Evolutionary conservation across 2,113 vertebrate genomes (phyloP).

Genomic region (Buteo buteo): DNA sequence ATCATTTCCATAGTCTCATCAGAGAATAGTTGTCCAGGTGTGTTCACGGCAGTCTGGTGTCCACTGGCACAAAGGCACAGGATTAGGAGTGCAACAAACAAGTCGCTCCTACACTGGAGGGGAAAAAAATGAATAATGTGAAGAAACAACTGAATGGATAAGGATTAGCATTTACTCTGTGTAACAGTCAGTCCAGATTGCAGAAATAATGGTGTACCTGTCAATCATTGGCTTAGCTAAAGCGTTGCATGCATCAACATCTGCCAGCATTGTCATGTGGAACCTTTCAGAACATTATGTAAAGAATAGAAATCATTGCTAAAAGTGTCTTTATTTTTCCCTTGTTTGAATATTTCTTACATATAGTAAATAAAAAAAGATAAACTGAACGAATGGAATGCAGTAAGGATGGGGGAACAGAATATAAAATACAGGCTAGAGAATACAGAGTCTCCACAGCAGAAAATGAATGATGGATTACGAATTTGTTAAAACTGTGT

Average conservation of each 20-base stretch:
- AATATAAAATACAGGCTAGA: background rate
- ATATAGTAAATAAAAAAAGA: constrained; percentile 17
- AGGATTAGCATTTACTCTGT: constrained; percentile 48
- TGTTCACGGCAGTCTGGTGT: background rate
- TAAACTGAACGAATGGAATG: background rate
- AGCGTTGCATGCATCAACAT: constrained; percentile 5
- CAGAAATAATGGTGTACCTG: constrained; percentile 58
- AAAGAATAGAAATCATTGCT: constrained; percentile 32
- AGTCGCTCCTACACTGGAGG: constrained; percentile 50
- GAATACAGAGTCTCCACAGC: background rate
- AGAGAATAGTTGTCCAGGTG: constrained; percentile 52
- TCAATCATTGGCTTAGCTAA: constrained; percentile 46
- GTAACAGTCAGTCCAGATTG: constrained; percentile 54
- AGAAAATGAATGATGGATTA: constrained; percentile 5
- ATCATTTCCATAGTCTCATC: background rate
- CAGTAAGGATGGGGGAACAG: background rate
- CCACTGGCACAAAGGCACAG: constrained; percentile 12
- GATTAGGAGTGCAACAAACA: constrained; percentile 39
- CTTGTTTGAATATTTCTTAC: constrained; percentile 38
- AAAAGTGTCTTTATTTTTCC: constrained; percentile 35
- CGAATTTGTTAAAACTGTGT: background rate
- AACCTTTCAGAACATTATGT: constrained; percentile 45
- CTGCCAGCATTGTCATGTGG: constrained; percentile 31
- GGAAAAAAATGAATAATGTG: constrained; percentile 53
- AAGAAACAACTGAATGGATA: constrained; percentile 31